phyloP scores from a whole-genome alignment of 2,797 vertebrate species.

The Mormyrus hasselquistii region DNA sequence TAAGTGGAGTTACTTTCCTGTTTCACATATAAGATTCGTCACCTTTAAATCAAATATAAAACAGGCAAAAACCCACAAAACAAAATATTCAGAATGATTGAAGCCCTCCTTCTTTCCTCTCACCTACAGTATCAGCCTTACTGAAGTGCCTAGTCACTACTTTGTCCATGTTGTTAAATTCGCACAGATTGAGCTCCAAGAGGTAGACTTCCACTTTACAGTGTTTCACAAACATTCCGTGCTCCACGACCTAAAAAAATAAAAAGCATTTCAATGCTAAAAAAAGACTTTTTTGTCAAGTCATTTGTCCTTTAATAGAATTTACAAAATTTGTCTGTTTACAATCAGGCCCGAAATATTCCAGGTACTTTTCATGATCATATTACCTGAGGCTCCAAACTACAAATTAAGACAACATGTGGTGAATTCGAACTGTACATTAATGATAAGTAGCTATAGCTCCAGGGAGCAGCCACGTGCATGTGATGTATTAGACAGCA shows the following conservation, averaged over 20 bases:
- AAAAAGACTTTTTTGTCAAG: neutral
- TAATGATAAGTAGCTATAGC: neutral
- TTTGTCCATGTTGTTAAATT: conserved; percentile 81
- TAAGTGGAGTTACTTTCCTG: neutral
- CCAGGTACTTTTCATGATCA: neutral
- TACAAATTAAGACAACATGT: neutral
- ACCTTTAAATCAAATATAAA: neutral
- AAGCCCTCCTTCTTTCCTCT: neutral
- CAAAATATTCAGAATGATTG: neutral
- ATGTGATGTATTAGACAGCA: neutral
- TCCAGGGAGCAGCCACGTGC: neutral
- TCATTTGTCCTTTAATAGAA: neutral
- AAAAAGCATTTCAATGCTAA: neutral
- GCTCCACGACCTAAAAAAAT: conserved; percentile 80
- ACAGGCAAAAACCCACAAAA: neutral
- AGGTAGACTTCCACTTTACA: conserved; percentile 97
- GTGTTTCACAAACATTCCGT: conserved; percentile 95
- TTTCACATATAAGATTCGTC: neutral
- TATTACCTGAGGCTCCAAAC: neutral
- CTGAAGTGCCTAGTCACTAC: conserved; percentile 85
- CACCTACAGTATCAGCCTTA: conserved; percentile 92
- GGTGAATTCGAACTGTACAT: neutral
- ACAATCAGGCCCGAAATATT: neutral
- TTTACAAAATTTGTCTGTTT: neutral
- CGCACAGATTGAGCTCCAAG: conserved; percentile 87